Evolutionary conservation across 1,140 invertebrate genomes (phyloP).

Genomic region (Aphelenchoides fujianensis): DNA sequence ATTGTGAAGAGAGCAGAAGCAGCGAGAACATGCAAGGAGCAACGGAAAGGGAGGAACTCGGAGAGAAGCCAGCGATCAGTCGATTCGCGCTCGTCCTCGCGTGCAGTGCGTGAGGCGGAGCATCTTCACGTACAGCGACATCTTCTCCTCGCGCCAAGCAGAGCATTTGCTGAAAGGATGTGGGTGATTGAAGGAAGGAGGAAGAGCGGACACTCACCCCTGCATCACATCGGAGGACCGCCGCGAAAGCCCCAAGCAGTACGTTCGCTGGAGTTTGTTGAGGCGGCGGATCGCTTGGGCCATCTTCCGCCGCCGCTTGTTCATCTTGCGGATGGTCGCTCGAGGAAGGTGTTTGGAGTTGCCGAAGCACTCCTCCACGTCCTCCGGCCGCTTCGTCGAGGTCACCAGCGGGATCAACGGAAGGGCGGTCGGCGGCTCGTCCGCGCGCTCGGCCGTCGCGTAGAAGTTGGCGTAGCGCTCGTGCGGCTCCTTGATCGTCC

Average conservation of each 20-base stretch:
- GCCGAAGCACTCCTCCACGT: constrained; percentile 11
- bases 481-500: neutral
- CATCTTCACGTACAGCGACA: constrained; percentile 12
- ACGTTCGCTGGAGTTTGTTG: constrained; percentile 13
- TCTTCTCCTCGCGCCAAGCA: constrained; percentile 13
- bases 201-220: neutral
- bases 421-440: neutral
- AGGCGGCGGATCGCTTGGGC: constrained; percentile 12
- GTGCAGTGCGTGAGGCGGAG: constrained; percentile 9
- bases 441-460: neutral
- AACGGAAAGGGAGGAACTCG: too few species aligned
- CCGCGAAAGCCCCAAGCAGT: constrained; percentile 1
- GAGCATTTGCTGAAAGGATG: constrained; percentile 1
- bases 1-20: neutral
- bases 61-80: neutral
- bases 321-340: constrained; percentile 7
- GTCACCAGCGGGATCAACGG: neutral
- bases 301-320: constrained; percentile 11
- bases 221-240: neutral
- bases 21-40: too few species aligned
- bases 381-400: neutral
- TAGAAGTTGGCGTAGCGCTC: neutral
- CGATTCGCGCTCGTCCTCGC: neutral
- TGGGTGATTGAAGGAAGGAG: neutral
- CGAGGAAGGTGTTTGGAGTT: constrained; percentile 9